Evolutionary conservation across 2,888 invertebrate species (phyloP).

Genomic region (Halictus quadricinctus): DNA sequence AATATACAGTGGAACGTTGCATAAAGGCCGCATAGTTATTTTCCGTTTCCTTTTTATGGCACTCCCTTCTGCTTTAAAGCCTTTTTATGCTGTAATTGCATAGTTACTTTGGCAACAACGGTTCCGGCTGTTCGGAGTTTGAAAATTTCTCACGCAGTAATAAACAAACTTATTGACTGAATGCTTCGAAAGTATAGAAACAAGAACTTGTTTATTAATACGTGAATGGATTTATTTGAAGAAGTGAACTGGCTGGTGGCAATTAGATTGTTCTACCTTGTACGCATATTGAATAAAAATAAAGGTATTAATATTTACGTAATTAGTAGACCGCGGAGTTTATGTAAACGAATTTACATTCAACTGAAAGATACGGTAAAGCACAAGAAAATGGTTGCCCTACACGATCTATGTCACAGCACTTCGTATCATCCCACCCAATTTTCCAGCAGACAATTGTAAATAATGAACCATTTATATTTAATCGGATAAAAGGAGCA

Average conservation of each 20-base stretch:
- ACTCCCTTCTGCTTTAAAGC: not conserved
- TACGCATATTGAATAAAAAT: not conserved
- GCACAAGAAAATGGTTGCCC: no score
- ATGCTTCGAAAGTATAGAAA: not conserved
- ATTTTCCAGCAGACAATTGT: no score
- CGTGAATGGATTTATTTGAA: not conserved
- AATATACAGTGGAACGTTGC: not conserved
- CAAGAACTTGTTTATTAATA: not conserved
- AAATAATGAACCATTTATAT: no score
- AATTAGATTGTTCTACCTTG: not conserved
- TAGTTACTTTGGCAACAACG: not conserved
- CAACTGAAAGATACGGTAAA: no score
- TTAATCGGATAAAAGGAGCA: no score
- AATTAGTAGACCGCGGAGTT: no score
- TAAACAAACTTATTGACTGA: not conserved
- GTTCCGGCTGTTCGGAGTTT: not conserved
- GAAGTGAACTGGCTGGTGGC: no score
- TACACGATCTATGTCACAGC: no score
- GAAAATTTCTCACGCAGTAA: not conserved
- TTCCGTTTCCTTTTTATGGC: not conserved
- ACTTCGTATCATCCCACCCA: no score
- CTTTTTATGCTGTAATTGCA: constrained; percentile 10
- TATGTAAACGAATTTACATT: no score
- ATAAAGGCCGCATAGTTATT: not conserved
- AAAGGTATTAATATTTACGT: not conserved